These are phyloP conservation scores for Chloroceryle aenea DNA, from an alignment of 2,113 vertebrate species.

Conservation along the genomic window DNA sequence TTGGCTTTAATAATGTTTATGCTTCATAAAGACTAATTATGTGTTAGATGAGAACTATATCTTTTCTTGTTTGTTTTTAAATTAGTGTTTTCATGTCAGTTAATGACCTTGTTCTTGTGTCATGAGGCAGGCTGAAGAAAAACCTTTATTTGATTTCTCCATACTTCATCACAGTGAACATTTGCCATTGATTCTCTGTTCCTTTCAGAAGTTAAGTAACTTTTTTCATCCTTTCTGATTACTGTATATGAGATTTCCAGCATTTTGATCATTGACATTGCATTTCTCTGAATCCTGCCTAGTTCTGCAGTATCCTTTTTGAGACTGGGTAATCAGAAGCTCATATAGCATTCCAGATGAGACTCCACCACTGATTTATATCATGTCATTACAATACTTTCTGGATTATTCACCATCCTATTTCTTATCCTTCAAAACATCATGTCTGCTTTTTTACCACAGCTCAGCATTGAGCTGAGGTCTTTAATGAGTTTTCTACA, in stretches of 20 bases:
- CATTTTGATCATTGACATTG: neutral
- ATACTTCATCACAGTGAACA: neutral
- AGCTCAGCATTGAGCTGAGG: slow-evolving; percentile 48
- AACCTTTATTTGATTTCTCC: neutral
- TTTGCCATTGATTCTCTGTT: neutral
- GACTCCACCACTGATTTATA: slow-evolving; percentile 62
- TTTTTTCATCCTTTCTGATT: neutral
- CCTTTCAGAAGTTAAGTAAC: neutral
- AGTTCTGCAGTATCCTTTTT: slow-evolving; percentile 1
- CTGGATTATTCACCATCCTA: slow-evolving; percentile 61
- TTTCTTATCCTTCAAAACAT: slow-evolving; percentile 67
- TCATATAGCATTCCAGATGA: slow-evolving; percentile 32
- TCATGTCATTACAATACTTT: slow-evolving; percentile 55
- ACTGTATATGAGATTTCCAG: neutral
- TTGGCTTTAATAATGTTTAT: neutral
- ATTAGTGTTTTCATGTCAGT: neutral
- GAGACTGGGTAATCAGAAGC: slow-evolving; percentile 5
- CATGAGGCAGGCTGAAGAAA: neutral
- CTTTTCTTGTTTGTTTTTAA: neutral
- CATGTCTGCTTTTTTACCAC: slow-evolving; percentile 60
- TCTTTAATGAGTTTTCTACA: slow-evolving; percentile 60
- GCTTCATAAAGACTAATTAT: neutral
- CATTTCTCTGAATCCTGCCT: neutral
- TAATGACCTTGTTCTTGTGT: neutral
- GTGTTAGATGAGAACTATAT: neutral